These are phyloP conservation scores for Xylocampa areola DNA, from an alignment of 2,888 invertebrate species.

Conservation along the genomic window DNA sequence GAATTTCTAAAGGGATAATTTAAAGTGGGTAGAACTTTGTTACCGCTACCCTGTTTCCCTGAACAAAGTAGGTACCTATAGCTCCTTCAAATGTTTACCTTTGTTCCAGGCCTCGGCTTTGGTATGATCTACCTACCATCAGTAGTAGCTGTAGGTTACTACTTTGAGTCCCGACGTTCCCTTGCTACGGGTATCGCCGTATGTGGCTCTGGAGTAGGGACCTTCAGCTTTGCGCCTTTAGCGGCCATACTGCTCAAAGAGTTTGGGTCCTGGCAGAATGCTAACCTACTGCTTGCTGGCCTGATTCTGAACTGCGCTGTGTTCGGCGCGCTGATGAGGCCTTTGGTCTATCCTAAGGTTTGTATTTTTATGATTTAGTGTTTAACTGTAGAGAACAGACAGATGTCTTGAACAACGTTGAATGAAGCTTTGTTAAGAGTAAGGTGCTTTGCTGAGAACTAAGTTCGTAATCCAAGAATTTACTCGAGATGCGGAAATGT, in stretches of 20 bases:
- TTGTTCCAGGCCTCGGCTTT: slow-evolving; percentile 94
- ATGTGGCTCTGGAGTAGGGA: slow-evolving; percentile 98
- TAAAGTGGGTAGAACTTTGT: no score
- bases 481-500: no score
- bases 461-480: no score
- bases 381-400: no score
- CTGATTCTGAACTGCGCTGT: slow-evolving; percentile 97
- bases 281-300: slow-evolving; percentile 97
- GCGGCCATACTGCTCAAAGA: slow-evolving; percentile 94
- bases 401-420: no score
- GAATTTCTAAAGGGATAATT: no score
- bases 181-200: slow-evolving; percentile 98
- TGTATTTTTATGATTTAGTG: slow-evolving; percentile 19
- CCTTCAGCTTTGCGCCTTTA: slow-evolving; percentile 98
- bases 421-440: no score
- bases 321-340: slow-evolving; percentile 95
- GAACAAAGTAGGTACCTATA: not conserved
- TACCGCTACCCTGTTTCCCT: no score
- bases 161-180: slow-evolving; percentile 98
- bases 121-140: slow-evolving; percentile 98
- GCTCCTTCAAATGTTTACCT: slow-evolving; percentile 11
- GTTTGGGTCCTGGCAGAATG: slow-evolving; percentile 96
- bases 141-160: slow-evolving; percentile 98
- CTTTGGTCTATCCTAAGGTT: slow-evolving; percentile 93
- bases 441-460: no score